Conservation (phyloP, 2,113 vertebrate genomes). For the Callipepla californica region DNA sequence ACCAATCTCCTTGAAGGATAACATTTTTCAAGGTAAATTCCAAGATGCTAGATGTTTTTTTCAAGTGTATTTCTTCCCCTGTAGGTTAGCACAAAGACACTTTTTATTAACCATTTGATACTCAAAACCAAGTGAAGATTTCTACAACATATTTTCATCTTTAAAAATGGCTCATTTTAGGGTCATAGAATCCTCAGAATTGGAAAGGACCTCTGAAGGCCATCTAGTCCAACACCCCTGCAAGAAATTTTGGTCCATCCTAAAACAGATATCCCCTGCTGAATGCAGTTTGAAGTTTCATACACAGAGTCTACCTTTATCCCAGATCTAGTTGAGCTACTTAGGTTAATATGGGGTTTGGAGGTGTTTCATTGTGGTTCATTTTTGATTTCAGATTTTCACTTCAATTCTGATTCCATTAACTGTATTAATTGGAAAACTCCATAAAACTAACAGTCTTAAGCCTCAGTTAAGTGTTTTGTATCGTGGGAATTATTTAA, state of each 20-base stretch:
- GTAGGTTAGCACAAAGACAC: not conserved
- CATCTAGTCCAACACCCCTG: no score
- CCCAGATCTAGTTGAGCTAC: not conserved
- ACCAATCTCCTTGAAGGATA: not conserved
- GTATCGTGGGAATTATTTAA: not conserved
- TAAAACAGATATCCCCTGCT: not conserved
- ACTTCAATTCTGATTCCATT: not conserved
- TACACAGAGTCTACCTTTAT: not conserved
- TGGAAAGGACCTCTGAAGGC: no score
- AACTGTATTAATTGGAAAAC: not conserved
- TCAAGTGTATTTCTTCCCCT: not conserved
- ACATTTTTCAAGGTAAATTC: not conserved
- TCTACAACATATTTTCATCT: not conserved
- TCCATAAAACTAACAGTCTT: conserved; percentile 5
- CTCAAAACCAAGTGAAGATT: not conserved
- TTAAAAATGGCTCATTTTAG: not conserved
- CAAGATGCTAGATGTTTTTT: not conserved
- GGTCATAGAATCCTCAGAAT: no score
- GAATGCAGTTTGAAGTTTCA: not conserved
- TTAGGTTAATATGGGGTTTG: not conserved
- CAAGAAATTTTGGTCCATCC: not conserved
- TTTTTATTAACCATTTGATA: not conserved
- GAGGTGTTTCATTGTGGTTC: not conserved
- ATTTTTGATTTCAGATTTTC: not conserved
- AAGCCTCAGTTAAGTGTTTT: conserved; percentile 6